These are phyloP conservation scores for Danionella dracula DNA, from an alignment of 2,797 vertebrate species.

Conservation along the genomic window DNA sequence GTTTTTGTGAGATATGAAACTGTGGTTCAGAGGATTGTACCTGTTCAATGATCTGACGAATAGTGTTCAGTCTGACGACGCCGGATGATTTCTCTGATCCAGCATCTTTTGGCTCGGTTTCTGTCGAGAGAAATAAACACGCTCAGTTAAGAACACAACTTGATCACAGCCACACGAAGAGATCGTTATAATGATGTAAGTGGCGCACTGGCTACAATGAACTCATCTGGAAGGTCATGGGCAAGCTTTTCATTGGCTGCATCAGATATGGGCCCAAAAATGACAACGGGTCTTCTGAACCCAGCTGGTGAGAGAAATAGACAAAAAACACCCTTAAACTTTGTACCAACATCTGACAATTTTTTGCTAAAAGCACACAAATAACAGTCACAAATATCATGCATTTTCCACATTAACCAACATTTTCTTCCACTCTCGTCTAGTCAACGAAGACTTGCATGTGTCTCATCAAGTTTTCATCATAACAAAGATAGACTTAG, in stretches of 20 bases:
- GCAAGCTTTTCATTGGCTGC: conserved; percentile 86
- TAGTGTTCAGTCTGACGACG: conserved; percentile 91
- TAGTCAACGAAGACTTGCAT: too few species aligned
- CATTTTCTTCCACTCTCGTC: too few species aligned
- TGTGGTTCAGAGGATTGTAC: conserved; percentile 50
- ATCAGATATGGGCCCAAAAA: conserved; percentile 94
- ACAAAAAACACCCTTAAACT: too few species aligned
- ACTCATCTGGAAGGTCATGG: conserved; percentile 80
- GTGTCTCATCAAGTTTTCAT: too few species aligned
- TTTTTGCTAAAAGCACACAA: too few species aligned
- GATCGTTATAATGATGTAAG: not conserved
- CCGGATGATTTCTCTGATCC: conserved; percentile 87
- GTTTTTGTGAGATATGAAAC: not conserved
- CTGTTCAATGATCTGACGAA: conserved; percentile 94
- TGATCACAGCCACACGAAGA: not conserved
- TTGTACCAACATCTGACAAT: too few species aligned
- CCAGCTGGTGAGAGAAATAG: conserved; percentile 72
- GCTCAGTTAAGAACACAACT: conserved; percentile 13
- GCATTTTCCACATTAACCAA: too few species aligned
- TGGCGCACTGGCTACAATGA: conserved; percentile 84
- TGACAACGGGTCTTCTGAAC: conserved; percentile 90
- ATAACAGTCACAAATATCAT: too few species aligned
- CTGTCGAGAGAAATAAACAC: conserved; percentile 56
- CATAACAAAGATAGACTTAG: too few species aligned
- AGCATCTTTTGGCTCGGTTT: conserved; percentile 92